Base-by-base conservation (phyloP, 2,797 vertebrate genomes). In the Melanotaenia pygmaea region DNA sequence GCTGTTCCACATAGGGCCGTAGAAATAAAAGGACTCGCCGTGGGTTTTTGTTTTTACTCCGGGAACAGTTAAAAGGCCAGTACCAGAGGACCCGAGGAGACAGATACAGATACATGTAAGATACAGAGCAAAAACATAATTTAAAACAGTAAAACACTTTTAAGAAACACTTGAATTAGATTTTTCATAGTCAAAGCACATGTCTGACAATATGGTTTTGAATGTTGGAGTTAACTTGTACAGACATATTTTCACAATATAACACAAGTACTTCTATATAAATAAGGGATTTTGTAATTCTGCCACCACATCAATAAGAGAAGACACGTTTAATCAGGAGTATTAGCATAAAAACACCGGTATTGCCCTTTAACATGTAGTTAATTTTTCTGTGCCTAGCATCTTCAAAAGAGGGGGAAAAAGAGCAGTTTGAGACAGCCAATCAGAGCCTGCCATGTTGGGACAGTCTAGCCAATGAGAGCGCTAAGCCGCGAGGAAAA, bases 361-460 rank as follows among this genome's bases (percentile, higher is more conserved):
- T 20, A 50, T 50, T 50, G 45, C n/a, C 47, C 30, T 67, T 70
- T 61, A 53, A 63, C 1, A 0, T 3, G 0, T 0, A 10, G 28
- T 38, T 18, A 11, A 43, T 30, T 72, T 79, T 84, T 79, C 76
- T 86, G 88, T 87, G 72, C 30, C 12, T 12, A 9, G 20, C 58
- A 0, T 62, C 81, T 88, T 92, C 10, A 80, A 93, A 90, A 40
- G 3, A 40, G 2, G 26, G 7, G 5, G n/a, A 58, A 63, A 51
- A 71, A 11, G 37, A 65, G 64, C 64, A 32, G 22, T 14, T 11
- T 1, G 18, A 18, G 35, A 0, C 83, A 87, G 34, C 95, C 94
- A 95, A 95, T 95, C 87, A 86, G 58, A 22, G 34, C 12, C 70
- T 95, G 95, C 94, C 95, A 95, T 95, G 95, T 95, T 94, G 94